Evolutionary conservation across 2,113 vertebrate genomes (phyloP), one percentile per base, ranked within the genome.

Genomic region (Anolis sagrei): DNA sequence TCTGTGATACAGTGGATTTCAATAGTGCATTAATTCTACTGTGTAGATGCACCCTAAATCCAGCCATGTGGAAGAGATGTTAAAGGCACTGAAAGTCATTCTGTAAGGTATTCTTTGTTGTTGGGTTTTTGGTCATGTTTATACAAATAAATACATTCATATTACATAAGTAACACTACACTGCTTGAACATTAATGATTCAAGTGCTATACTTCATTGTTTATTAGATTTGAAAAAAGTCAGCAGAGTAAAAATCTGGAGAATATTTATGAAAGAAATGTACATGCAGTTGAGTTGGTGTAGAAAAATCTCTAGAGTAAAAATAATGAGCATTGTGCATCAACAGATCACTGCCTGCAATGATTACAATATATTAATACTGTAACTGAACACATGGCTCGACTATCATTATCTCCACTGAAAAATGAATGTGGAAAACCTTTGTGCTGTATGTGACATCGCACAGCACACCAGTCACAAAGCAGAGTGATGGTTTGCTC

Each of bases 381-480:
- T 4, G 48, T 62, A 64, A 68, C 10, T 4, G 11, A 27, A n/a
- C n/a, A 7, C 76, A 1, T 81, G 29, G n/a, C 78, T 44, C 44
- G 62, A 85, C 3, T 76, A 1, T 69, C 6, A 21, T 78, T 54
- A 62, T 68, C 80, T 1, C 0, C 21, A 79, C 36, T 73, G 39
- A 78, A 11, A 80, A n/a, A 58, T 9, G 27, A 86, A 14, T 72
- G 27, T 72, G 9, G 18, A 39, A 62, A 7, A 85, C 21, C 84
- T 73, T 76, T 54, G 68, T 49, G 0, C 29, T 13, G 49, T 82
- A 39, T 25, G 3, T n/a, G 54, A 34, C 77, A 7, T 9, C 51
- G 79, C 10, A 84, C 5, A 76, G 27, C 1, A 89, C 84, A 85
- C 51, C 6, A 11, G 61, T 81, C 66, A 10, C 68, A 88, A 85